Evolutionary conservation across 2,797 vertebrate genomes (phyloP), one percentile per base, ranked within the genome.

Genomic region (Crenuchus spilurus): DNA sequence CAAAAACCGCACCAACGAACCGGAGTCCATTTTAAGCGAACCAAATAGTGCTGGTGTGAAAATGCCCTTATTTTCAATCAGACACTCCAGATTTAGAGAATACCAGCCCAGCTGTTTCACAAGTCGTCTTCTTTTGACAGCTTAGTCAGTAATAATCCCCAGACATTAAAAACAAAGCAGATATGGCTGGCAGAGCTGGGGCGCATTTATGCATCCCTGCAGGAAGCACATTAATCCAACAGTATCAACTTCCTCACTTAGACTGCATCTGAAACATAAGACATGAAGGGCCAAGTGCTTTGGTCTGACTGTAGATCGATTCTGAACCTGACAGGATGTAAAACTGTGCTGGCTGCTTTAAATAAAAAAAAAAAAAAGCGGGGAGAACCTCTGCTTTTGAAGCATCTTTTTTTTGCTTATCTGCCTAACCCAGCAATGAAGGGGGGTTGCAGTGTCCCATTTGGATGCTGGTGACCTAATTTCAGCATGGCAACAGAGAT

Each of bases 391-490:
- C 16, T 41, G 35, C 18, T 61, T 48, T 33, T 54, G 65, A 44
- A 52, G 10, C 20, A 54, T 37, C 24, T 52, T 52, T 35, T 68
- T 37, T 69, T 41, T 69, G 63, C 63, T 13, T 70, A 49, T 72
- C 16, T 5, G 61, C 28, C 60, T 58, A 72, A 18, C 60, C 24
- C 49, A 62, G 41, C 60, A 71, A 26, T 58, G 20, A 73, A 62
- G 61, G 58, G 54, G 79, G 66, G 49, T 72, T 63, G 69, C 65
- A 54, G 68, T 41, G 76, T 83, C 79, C 76, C 80, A 62, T 74
- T 76, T 78, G 80, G 78, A 78, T 82, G 72, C 41, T 60, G 55
- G 67, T 87, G 88, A 88, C 87, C 86, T 60, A 70, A 77, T 86
- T 87, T 82, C 79, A 55, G 70, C 44, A 70, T 46, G 41, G 72